Evolutionary conservation across 2,113 vertebrate species (phyloP), one percentile per base, ranked within the genome.

Genomic region (Hippocampus abdominalis): DNA sequence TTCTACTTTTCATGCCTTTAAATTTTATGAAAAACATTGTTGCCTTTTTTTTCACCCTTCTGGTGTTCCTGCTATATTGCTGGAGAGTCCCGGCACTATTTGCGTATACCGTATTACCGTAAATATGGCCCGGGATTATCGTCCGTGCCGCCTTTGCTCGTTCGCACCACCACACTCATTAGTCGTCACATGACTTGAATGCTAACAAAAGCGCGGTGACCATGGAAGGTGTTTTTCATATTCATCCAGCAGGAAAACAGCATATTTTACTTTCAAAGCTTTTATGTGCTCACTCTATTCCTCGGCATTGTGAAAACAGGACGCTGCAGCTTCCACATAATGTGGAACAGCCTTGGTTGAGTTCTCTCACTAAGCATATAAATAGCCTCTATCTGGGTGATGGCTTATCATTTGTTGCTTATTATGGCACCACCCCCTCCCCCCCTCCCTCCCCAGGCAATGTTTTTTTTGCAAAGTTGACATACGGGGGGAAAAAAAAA

Each of bases 151-250:
- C 71, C 60, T 76, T 71, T 75, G 61, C 27, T 70, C 29, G 62
- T 61, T 71, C 72, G 66, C 73, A 78, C 74, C 65, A 36, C 71
- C 23, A 65, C 5, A 2, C 27, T 20, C 71, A 76, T 86, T 81
- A 83, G 75, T 73, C 83, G 80, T 87, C 79, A 89, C 83, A 75
- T 93, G 89, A 90, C 80, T 73, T 86, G 88, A 86, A 89, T 83
- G 84, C 77, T 82, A 85, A 83, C 79, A 92, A 88, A 89, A 86
- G 86, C 88, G 89, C 86, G 82, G 86, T 66, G 83, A 88, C 89
- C 66, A 53, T 68, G 61, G 75, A 80, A 79, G 80, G 75, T 80
- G 71, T 84, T 88, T 89, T 89, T 71, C n/a, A 89, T 87, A 89
- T 91, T 91, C 89, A 89, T 76, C 85, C 78, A 86, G 57, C 56